Evolutionary conservation across 2,888 invertebrate genomes (phyloP), one percentile per base, ranked within the genome.

Genomic region (Volucella inflata): DNA sequence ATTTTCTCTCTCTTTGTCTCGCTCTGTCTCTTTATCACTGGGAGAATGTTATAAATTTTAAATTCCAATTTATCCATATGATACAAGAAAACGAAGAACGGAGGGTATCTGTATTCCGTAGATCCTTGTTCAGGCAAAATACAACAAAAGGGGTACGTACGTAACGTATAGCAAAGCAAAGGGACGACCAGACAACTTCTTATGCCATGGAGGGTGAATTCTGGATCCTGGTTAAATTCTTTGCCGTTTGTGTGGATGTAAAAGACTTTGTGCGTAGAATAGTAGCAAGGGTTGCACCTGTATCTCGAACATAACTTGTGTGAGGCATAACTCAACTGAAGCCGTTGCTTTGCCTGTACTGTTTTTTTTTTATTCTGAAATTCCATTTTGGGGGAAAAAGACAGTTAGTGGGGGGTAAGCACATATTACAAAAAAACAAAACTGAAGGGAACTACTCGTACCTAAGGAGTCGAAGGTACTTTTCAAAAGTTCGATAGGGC

Each of bases 11-110:
- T 42, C 16, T 53, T 12, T 12, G 11, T 44, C 50, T 65, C 46
- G 40, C 21, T 65, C 64, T 71, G 46, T 64, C 60, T 62, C 44
- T 14, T 77, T 83, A 83, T 75, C 71, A 76, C 68, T 68, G 46
- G 72, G 65, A 53, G 76, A 80, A 80, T 76, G 80, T 80, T 85
- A 85, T 85, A 85, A 85, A 85, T 85, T 85, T 85, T 85, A 80
- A 85, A 85, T 85, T 85, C 84, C 84, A 85, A 85, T 85, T 85
- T 85, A 85, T 85, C 80, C 80, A 80, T 84, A 75, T 53, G 79
- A 79, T 75, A 84, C 46, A 62, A 62, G 57, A 46, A 64, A 51
- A 51, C 30, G 30, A 30, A 6, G 30, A 30, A 30, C 4, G 59
- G 72, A 68, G 72, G 82, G 77, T 44, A 62, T 48, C 30, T 65